A percentile compares a stretch with the other conserved stretches of the same genome.
phyloP scores from a whole-genome alignment of 2,888 invertebrate genomes.

The Desoria tigrina region DNA sequence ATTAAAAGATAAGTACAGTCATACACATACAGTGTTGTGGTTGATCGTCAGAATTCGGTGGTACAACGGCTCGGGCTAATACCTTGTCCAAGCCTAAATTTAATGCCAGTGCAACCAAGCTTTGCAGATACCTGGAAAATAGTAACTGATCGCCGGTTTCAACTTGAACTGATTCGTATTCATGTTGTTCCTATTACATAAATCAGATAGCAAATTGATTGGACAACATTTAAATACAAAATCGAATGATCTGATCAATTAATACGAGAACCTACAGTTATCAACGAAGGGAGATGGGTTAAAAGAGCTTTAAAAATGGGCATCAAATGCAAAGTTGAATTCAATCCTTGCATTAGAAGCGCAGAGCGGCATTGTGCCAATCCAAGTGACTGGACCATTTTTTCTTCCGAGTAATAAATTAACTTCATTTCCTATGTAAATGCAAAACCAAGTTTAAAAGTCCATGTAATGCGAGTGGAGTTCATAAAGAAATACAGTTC shows the following conservation, averaged over 20 bases:
- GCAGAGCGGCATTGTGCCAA: constrained; percentile 54
- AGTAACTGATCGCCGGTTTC: constrained; percentile 64
- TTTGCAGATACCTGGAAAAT: constrained; percentile 65
- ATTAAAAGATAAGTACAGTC: too few species aligned
- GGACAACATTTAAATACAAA: neutral
- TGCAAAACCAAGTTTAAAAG: too few species aligned
- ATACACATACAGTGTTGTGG: constrained; percentile 11
- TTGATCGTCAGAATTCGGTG: constrained; percentile 14
- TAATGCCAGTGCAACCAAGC: constrained; percentile 62
- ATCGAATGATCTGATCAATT: neutral
- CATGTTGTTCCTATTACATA: constrained; percentile 46
- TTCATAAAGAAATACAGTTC: too few species aligned
- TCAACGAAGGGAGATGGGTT: constrained; percentile 60
- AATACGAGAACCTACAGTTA: constrained; percentile 43
- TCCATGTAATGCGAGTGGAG: too few species aligned
- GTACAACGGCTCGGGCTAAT: constrained; percentile 48
- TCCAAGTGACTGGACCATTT: constrained; percentile 55
- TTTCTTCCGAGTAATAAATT: constrained; percentile 59
- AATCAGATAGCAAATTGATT: neutral
- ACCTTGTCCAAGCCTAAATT: constrained; percentile 62
- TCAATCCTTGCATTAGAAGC: constrained; percentile 61
- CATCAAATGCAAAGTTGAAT: constrained; percentile 60
- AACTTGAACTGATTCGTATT: constrained; percentile 63
- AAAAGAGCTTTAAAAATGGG: constrained; percentile 62
- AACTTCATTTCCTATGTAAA: constrained; percentile 58